Evolutionary conservation across 1,140 invertebrate species (phyloP), one percentile per base, ranked within the genome.

Genomic region (Drosophila ercepeae): DNA sequence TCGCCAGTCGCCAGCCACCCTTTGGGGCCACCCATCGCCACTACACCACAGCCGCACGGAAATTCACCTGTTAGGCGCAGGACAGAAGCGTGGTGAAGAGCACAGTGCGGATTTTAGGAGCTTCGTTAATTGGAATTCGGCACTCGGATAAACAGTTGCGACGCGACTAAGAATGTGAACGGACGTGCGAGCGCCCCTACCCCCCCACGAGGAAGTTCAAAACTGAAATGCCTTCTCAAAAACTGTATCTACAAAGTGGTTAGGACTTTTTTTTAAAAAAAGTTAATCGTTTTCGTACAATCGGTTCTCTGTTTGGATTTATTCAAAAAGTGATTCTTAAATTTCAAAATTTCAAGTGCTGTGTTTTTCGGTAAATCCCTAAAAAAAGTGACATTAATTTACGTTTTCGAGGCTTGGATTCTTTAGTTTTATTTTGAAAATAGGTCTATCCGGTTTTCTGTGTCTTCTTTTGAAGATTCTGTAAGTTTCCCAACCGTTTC

Each of bases 1-100:
- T 8, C n/a, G 11, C 36, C 36, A 39, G 4, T 13, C 36, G 16
- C 36, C 36, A 1, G 4, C n/a, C 27, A 44, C 39, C 21, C 21
- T 19, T 9, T 3, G 6, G n/a, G 36, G 36, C 36, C 36, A 39
- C 36, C 8, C 29, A 32, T 7, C 32, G 16, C 13, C 36, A 2
- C 21, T 2, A 21, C 21, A 21, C 21, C 21, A 4, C 21, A 39
- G 13, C 36, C 34, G 41, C 44, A 54, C 39, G 46, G 51, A 78
- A 74, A 74, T 63, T 81, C 82, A 86, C 81, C 81, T 81, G 82
- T 65, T 61, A 86, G 73, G 77, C 82, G 63, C 82, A 88, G 82
- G 76, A 76, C 60, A 73, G 61, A 64, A 73, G 19, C 36, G 51
- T 81, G 81, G 81, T 86, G 81, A 86, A 58, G 49, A 41, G 75